Base-by-base conservation (phyloP, 1,140 invertebrate species). In the Sesamia nonagrioides region DNA sequence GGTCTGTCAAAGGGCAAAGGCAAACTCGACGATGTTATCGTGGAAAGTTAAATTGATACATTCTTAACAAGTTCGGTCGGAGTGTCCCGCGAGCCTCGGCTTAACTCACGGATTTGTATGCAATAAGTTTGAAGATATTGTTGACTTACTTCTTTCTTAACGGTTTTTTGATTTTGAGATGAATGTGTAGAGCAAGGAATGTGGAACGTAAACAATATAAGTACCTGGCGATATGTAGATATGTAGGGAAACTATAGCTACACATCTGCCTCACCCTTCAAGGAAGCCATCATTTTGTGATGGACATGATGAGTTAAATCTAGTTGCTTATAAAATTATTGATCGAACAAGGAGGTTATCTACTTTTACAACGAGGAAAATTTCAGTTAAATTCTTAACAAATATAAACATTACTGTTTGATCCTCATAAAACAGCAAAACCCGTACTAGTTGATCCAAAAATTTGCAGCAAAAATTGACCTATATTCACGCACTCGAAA, bases 41-140 rank as follows among this genome's bases (percentile, higher is more conserved):
- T 18, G 50, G 68, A 50, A 84, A 84, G 82, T 84, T 84, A 84
- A 84, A 84, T 84, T 84, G 82, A 82, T 84, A 84, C 74, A 84
- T 84, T 84, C 81, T 84, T 84, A 82, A 82, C 74, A 84, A 84
- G 80, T 84, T 84, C 68, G 27, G 9, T 50, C 27, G 72, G 45
- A 52, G 21, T 78, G 79, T 74, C 73, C 75, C 35, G 18, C 13
- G 35, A 37, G 13, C 8, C n/a, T 6, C 13, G 63, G 63, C n/a
- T 45, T 17, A 81, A 80, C 27, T 52, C 35, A 60, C 52, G 7
- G 42, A n/a, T 54, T 54, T 33, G 35, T 73, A 27, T 56, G 13
- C 35, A 1, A 6, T 1, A 18, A 37, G 48, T 35, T 50, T 50
- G 18, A 35, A 13, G 7, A 54, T 18, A 52, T 52, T 52, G 66